These are phyloP conservation scores for Stylophora pistillata DNA, from an alignment of 64 coral and sea anemone species.

Conservation along the genomic window DNA sequence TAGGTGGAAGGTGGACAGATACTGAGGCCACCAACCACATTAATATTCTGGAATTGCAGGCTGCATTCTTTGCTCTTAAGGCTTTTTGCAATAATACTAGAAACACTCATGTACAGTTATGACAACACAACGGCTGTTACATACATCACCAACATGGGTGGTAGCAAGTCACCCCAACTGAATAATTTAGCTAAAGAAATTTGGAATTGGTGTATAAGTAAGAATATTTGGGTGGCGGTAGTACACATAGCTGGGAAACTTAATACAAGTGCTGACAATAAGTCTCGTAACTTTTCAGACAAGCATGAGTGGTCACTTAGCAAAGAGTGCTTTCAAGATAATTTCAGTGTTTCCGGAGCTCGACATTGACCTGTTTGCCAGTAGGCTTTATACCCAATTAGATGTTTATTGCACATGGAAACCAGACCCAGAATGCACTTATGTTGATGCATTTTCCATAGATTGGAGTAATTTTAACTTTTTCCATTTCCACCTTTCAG, in stretches of 20 bases:
- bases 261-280: background rate
- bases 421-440: slow-evolving; percentile 65
- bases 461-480: slow-evolving; percentile 39
- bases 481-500: slow-evolving; percentile 66
- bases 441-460: slow-evolving; percentile 67
- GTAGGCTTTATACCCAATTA: slow-evolving; percentile 31
- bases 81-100: slow-evolving; percentile 28
- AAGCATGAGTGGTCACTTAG: slow-evolving; percentile 43
- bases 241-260: slow-evolving; percentile 22
- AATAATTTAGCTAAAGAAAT: slow-evolving; percentile 44
- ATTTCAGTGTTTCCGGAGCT: slow-evolving; percentile 29
- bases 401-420: slow-evolving; percentile 45
- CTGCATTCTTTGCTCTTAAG: slow-evolving; percentile 57
- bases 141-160: slow-evolving; percentile 76
- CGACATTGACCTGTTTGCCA: slow-evolving; percentile 30
- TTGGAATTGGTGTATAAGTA: slow-evolving; percentile 56
- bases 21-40: slow-evolving; percentile 47
- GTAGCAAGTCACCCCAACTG: slow-evolving; percentile 39
- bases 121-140: slow-evolving; percentile 72
- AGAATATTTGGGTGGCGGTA: slow-evolving; percentile 8
- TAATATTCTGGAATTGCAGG: slow-evolving; percentile 35
- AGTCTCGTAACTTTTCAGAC: slow-evolving; percentile 37
- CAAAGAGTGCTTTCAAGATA: slow-evolving; percentile 28
- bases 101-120: slow-evolving; percentile 44
- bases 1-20: slow-evolving; percentile 45